Evolutionary conservation across 1,140 invertebrate species (phyloP).

Genomic region (Pogonus chalceus): DNA sequence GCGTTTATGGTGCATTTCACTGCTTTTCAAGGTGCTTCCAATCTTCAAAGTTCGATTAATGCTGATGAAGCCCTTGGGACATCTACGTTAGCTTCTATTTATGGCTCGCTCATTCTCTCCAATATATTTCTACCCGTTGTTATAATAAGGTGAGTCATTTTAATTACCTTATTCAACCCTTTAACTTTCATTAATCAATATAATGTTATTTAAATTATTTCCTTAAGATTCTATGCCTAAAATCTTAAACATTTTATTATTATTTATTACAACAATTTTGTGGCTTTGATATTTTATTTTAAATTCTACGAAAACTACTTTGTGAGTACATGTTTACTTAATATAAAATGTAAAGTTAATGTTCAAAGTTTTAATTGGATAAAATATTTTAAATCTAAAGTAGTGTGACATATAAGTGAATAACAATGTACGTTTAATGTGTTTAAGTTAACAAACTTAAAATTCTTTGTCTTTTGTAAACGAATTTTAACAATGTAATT

Average conservation of each 20-base stretch:
- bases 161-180: too few relatives aligned
- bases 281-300: too few relatives aligned
- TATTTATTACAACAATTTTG: too few relatives aligned
- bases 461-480: too few relatives aligned
- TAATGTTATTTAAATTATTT: neutral
- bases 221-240: too few relatives aligned
- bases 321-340: too few relatives aligned
- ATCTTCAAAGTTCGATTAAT: constrained; percentile 67
- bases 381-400: neutral
- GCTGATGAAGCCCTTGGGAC: constrained; percentile 56
- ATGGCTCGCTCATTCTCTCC: constrained; percentile 68
- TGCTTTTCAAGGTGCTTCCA: constrained; percentile 70
- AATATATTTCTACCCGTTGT: constrained; percentile 70
- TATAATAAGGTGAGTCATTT: constrained; percentile 52
- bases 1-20: constrained; percentile 77
- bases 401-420: constrained; percentile 3
- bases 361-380: neutral
- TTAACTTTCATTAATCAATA: too few relatives aligned
- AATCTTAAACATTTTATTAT: too few relatives aligned
- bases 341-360: too few relatives aligned
- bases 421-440: constrained; percentile 4
- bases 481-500: too few relatives aligned
- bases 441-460: too few relatives aligned
- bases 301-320: too few relatives aligned
- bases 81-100: constrained; percentile 61